A percentile compares a stretch with the other conserved stretches of the same genome.
Conservation (phyloP, 2,888 invertebrate genomes). For the Platycnemis pennipes region DNA sequence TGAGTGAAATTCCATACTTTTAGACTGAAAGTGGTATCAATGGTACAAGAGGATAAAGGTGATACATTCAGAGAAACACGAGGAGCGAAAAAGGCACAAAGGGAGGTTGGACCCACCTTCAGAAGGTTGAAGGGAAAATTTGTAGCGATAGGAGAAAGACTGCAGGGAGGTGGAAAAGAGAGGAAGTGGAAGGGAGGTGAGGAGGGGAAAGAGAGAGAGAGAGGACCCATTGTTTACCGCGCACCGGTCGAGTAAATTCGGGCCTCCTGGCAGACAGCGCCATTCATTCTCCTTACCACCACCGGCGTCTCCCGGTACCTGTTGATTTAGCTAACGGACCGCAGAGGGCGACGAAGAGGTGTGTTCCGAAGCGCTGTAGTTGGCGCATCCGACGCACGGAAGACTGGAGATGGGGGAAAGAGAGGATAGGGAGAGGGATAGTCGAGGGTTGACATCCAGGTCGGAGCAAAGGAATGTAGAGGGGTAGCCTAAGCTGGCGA, state of each 20-base stretch:
- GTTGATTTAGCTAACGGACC: slow-evolving; percentile 68
- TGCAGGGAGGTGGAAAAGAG: background rate
- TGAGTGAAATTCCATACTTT: too few relatives aligned
- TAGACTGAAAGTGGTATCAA: too few relatives aligned
- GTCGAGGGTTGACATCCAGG: background rate
- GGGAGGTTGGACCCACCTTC: too few relatives aligned
- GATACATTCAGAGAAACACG: too few relatives aligned
- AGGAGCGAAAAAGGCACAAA: too few relatives aligned
- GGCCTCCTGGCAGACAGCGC: slow-evolving; percentile 61
- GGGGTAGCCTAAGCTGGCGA: background rate
- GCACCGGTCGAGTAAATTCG: slow-evolving; percentile 63
- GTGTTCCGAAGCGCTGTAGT: background rate
- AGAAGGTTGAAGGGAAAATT: slow-evolving; percentile 29
- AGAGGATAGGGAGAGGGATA: background rate
- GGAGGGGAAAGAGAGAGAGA: background rate
- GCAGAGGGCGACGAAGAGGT: slow-evolving; percentile 53
- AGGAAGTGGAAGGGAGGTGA: background rate
- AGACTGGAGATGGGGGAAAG: background rate
- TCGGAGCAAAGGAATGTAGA: background rate
- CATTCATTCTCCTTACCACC: slow-evolving; percentile 63
- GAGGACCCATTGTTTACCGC: slow-evolving; percentile 60
- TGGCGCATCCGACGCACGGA: slow-evolving; percentile 1
- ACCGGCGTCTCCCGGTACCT: slow-evolving; percentile 60
- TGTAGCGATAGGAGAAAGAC: slow-evolving; percentile 19
- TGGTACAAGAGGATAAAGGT: too few relatives aligned